Base-by-base conservation (phyloP, 2,113 vertebrate species). In the Nyctibius bracteatus region DNA sequence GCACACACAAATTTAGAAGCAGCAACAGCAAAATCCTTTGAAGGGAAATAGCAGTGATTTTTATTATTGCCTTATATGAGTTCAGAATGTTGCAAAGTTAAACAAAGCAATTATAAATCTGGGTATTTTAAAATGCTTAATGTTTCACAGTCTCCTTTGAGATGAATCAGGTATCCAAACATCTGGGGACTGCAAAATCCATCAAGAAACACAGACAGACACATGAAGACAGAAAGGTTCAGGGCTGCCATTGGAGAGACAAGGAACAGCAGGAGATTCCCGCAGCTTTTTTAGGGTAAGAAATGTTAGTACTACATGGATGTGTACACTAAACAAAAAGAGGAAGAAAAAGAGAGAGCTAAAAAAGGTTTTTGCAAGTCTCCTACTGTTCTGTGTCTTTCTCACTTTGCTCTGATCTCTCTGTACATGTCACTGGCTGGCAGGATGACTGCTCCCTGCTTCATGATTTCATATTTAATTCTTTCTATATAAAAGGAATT, bases 371-470 rank as follows among this genome's bases (percentile, higher is more conserved):
- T 89, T 75, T 89, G 65, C 77, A 89, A 82, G 84, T 72, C 81
- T 94, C 96, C 94, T 72, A 96, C 91, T 97, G 96, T 72, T 97
- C 70, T 92, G 91, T 81, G 57, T 97, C 96, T 95, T 92, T 96
- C 94, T 94, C 92, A 75, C 95, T 94, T 89, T 66, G 77, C 86
- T 96, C 88, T 95, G 94, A 96, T 95, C 91, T 93, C 88, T 41
- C 86, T 49, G 91, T 87, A 75, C 57, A 88, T 95, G 94, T 94
- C 81, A 89, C 68, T 89, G 88, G 49, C 83, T 96, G 96, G 83
- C 86, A 75, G 84, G 88, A 96, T 91, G 94, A 89, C 91, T 92
- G 86, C 81, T 96, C 96, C 95, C 95, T 96, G 92, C 75, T 92
- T 93, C 88, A 94, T 68, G 39, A 96, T 81, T 95, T 92, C 86